Base-by-base conservation (phyloP, 2,113 vertebrate species). In the Myrmecobius fasciatus region DNA sequence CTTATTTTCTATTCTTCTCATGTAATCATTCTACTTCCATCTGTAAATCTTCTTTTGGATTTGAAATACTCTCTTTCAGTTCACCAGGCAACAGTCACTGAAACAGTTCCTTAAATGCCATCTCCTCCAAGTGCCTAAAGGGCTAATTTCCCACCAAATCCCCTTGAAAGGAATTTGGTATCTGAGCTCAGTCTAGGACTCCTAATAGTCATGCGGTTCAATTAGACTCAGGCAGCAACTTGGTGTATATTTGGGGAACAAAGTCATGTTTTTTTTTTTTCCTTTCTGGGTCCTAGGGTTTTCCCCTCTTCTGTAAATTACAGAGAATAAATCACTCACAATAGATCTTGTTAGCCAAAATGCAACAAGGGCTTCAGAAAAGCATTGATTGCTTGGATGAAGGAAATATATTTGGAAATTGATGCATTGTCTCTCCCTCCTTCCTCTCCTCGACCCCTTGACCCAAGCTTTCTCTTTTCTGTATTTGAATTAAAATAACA, bases 401-500 rank as follows among this genome's bases (percentile, higher is more conserved):
- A 51, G 90, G 91, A 92, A 93, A 89, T 75, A 43, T 93, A 89
- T 91, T 56, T 92, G 25, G 92, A 95, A 92, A 51, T 89, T 94
- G 46, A 60, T 46, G 20, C 53, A 25, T 75, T 75, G 88, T 14
- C 24, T 36, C 83, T 25, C 94, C 93, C 92, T 96, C n/a, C 92
- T 53, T 31, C 67, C 36, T 67, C 7, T 31, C 56, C 10, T 31
- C 8, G 2, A 25, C 54, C 56, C 56, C 92, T 92, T 52, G 49
- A 12, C 28, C 90, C 17, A 54, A 22, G 47, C 11, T 89, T 10
- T 97, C 25, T 24, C n/a, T 75, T 3, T 97, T 93, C 54, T 17
- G 26, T 52, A 90, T 93, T 91, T 96, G 60, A 96, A 95, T 93
- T 95, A 97, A 96, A 95, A 95, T 89, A 96, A 91, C 26, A 43